A percentile compares a stretch with the other conserved stretches of the same genome.
Evolutionary conservation across 2,113 vertebrate species (phyloP).

Genomic region (Tricholaema leucomelas): DNA sequence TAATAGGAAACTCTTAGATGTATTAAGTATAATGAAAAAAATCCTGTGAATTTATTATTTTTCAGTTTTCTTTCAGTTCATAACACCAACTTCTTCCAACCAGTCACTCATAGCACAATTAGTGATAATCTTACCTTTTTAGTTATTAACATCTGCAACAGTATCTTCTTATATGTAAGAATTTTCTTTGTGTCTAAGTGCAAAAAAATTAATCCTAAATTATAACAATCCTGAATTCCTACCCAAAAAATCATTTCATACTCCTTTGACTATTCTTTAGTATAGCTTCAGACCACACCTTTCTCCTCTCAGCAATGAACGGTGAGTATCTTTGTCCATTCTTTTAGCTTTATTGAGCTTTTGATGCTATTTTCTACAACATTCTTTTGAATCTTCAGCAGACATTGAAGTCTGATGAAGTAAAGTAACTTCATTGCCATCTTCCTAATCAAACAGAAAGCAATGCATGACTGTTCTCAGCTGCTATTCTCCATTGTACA

Average conservation of each 20-base stretch:
- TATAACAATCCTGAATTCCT: background rate
- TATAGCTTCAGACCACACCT: background rate
- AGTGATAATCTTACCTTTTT: background rate
- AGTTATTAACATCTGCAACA: background rate
- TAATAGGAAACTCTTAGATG: background rate
- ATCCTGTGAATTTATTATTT: background rate
- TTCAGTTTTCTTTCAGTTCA: background rate
- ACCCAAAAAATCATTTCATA: background rate
- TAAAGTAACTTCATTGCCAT: background rate
- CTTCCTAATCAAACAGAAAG: background rate
- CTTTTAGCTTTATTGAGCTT: background rate
- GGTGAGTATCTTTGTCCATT: background rate
- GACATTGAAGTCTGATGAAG: background rate
- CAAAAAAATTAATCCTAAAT: background rate
- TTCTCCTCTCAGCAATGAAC: background rate
- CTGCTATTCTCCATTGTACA: background rate
- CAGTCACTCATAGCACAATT: background rate
- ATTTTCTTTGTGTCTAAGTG: background rate
- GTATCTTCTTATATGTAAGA: background rate
- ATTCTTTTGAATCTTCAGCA: background rate
- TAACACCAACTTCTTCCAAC: background rate
- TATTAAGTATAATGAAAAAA: background rate
- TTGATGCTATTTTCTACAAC: background rate
- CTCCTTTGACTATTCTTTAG: background rate
- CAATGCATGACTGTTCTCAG: background rate